Base-by-base conservation (phyloP, 2,888 invertebrate genomes). In the Tetrapedia diversipes region DNA sequence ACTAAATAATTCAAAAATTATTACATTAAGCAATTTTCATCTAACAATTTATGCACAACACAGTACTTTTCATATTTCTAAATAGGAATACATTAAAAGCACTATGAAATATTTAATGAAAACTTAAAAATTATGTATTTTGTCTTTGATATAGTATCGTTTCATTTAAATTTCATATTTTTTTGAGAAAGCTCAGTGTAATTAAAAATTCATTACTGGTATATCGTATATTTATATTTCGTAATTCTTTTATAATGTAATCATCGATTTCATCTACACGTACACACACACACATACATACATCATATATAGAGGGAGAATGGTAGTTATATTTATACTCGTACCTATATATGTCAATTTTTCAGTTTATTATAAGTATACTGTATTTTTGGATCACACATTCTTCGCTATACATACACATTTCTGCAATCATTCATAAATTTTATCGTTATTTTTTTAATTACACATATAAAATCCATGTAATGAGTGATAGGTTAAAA, bases 401-500 rank as follows among this genome's bases (percentile, higher is more conserved):
- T 69, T 79, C 72, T 75, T 85, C 61, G 70, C 67, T 83, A 81
- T 73, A 79, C 73, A 79, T 70, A 80, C 66, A 84, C 68, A 79
- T 82, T 81, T 86, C 78, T 79, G 81, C 67, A 53, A 72, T 70
- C 75, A 80, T 79, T 85, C 73, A 77, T 82, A 83, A 77, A 60
- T 77, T 68, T 73, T 77, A 80, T 76, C 71, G 45, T 82, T 83
- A 79, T 87, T 85, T 85, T 88, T 86, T 81, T 84, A 82, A 83
- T 66, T 77, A 54, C 71, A 68, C 54, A 64, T 83, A 73, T 68
- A 68, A 77, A 72, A 84, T 78, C 80, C 63, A 80, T 87, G 81
- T 87, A 86, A 74, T 61, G 65, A 79, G 57, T 65, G 64, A 73
- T 77, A 73, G 34, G 43, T 53, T 49, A 56, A 63, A 47, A 39